Evolutionary conservation across 2,888 invertebrate genomes (phyloP), one percentile per base, ranked within the genome.

Genomic region (Drosophila paucipuncta): DNA sequence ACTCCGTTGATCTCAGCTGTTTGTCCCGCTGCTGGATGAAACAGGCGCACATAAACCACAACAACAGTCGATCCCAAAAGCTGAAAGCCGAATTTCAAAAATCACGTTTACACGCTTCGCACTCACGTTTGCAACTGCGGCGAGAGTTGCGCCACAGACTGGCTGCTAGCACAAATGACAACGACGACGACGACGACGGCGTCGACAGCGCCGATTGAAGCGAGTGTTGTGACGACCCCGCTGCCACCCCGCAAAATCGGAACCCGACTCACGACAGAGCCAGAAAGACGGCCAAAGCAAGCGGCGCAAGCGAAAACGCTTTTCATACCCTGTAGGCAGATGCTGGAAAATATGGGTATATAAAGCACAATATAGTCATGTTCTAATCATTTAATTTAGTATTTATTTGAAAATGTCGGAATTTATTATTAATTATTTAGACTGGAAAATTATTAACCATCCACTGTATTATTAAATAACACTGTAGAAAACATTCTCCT

Each of bases 21-120:
- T 53, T 37, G 53, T 68, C 50, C 33, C 41, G 68, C 47, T 60
- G 50, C 4, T 47, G 54, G 28, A 28, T 50, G 28, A 35, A 43
- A 50, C 71, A 66, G 63, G 61, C 69, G 60, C 18, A 63, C 55
- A 66, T 63, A 60, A 59, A 31, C 47, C 28, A 67, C 53, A 30
- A 58, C 39, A 16, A 25, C 28, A 16, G 30, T 37, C 50, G 55
- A 61, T 66, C 64, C 66, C 37, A 31, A 22, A 16, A 25, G 30
- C 43, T 31, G 30, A 65, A 68, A 77, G 73, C 74, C 73, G 64
- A 75, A 85, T 87, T 78, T 73, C 75, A 64, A 77, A 88, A 87
- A 87, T 87, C 82, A 92, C 92, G 91, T 92, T 91, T 87, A 91
- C 91, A 91, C 91, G 91, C 89, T 85, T 85, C 82, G 91, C 87